phyloP scores from a whole-genome alignment of 92 coral and sea anemone genomes.

The Heteractis magnifica region DNA sequence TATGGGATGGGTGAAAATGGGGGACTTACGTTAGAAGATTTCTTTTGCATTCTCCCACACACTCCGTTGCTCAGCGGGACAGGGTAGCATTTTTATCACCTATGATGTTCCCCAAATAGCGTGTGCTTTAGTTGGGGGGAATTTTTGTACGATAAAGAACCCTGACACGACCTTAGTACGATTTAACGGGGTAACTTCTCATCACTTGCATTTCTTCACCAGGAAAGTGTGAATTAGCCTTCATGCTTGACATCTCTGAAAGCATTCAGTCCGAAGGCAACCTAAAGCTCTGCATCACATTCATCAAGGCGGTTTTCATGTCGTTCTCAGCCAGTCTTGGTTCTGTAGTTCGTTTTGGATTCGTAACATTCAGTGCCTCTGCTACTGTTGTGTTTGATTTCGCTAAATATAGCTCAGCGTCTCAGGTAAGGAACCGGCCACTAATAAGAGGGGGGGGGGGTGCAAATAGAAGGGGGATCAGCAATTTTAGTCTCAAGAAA shows the following conservation, averaged over 20 bases:
- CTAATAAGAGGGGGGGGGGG: no score
- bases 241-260: constrained; percentile 71
- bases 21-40: no score
- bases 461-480: no score
- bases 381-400: constrained; percentile 76
- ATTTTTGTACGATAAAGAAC: no score
- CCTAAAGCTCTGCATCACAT: constrained; percentile 54
- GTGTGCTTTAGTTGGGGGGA: no score
- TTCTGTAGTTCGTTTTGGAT: constrained; percentile 58
- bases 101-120: no score
- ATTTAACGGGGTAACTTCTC: not conserved
- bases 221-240: constrained; percentile 69
- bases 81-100: no score
- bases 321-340: constrained; percentile 61
- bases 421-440: constrained; percentile 35
- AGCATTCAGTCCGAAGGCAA: constrained; percentile 56
- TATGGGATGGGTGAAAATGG: no score
- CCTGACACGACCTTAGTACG: no score
- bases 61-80: no score
- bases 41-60: no score
- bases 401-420: constrained; percentile 53
- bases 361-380: constrained; percentile 69
- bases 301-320: constrained; percentile 59
- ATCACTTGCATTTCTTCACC: not conserved
- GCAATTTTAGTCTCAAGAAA: no score